Evolutionary conservation across 1,140 invertebrate genomes (phyloP), one percentile per base, ranked within the genome.

Genomic region (Drosophila sproati): DNA sequence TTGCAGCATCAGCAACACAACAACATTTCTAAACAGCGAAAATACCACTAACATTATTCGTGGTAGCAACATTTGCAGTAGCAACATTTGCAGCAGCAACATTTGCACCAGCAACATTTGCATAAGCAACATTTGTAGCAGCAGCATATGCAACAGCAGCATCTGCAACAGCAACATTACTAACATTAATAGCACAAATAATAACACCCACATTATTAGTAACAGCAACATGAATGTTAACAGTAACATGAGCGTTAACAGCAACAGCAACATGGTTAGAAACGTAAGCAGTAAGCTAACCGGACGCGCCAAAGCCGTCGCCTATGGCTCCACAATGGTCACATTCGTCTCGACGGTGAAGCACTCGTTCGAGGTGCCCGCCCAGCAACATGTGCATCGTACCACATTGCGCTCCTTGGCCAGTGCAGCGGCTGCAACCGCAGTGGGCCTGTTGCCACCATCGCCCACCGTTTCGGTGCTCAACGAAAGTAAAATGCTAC

Each of bases 401-500:
- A 78, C 80, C 43, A 88, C 86, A 0, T 29, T 90, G 32, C 71
- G 88, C 10, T 89, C 80, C 4, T 28, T 88, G 61, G 85, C 85
- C 2, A 64, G 73, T 28, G 82, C 75, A 20, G 82, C 82, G 35
- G 79, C 87, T 7, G 85, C 85, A 50, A 79, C 91, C 3, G 78
- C 88, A 20, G 80, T 72, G 0, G 85, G 82, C 1, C 39, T 86
- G 20, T 50, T 82, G 66, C 62, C 80, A 20, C 83, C 79, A 5
- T 89, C 94, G 35, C 88, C 93, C 41, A 93, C 93, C 45, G 80
- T 91, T 50, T 92, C 93, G 32, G 93, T 93, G 54, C 73, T 92
- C 56, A 92, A 92, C 63, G 94, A 96, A 93, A 94, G 95, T 94
- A 96, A 96, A 93, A 95, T 96, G 93, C 95, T 97, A 87, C 96